Conservation (phyloP, 1,140 invertebrate genomes). For the Cherax destructor region DNA sequence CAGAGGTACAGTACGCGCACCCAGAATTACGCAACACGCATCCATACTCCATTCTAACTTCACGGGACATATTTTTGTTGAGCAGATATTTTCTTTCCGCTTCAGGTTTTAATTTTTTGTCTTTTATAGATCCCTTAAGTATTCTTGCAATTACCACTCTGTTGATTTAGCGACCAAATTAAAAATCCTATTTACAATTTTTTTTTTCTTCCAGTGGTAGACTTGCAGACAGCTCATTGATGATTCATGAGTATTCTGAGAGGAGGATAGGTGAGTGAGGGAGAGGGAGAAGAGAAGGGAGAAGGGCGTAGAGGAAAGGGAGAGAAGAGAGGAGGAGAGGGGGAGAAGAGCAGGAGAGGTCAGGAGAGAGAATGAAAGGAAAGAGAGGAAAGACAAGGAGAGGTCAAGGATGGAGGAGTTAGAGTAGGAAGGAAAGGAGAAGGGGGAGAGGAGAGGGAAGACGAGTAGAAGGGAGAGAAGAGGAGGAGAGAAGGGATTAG, state of each 20-base stretch:
- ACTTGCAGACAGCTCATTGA: constrained; percentile 42
- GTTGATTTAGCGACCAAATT: constrained; percentile 44
- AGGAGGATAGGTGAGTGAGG: neutral
- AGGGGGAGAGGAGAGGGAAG: neutral
- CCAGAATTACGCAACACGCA: too few species aligned
- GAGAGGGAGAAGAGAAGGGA: neutral
- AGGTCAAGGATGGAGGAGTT: too few species aligned
- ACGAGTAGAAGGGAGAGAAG: neutral
- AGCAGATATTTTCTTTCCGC: neutral
- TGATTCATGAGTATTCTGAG: constrained; percentile 28
- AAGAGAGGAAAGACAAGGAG: too few species aligned
- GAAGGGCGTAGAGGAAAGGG: neutral
- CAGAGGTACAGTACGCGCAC: too few species aligned
- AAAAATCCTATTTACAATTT: constrained; percentile 58
- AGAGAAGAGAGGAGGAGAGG: neutral
- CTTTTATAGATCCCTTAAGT: constrained; percentile 22
- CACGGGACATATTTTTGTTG: neutral
- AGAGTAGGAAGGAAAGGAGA: neutral
- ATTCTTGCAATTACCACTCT: constrained; percentile 48
- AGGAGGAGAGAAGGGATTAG: neutral
- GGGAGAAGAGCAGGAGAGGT: neutral
- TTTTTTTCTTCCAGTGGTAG: constrained; percentile 26
- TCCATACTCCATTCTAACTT: neutral
- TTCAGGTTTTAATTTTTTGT: too few species aligned
- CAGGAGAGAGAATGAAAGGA: too few species aligned